Percentiles rank a stretch among this genome's conserved stretches.
phyloP scores from a whole-genome alignment of 2,797 vertebrate species.

The Lindbergichthys nudifrons region DNA sequence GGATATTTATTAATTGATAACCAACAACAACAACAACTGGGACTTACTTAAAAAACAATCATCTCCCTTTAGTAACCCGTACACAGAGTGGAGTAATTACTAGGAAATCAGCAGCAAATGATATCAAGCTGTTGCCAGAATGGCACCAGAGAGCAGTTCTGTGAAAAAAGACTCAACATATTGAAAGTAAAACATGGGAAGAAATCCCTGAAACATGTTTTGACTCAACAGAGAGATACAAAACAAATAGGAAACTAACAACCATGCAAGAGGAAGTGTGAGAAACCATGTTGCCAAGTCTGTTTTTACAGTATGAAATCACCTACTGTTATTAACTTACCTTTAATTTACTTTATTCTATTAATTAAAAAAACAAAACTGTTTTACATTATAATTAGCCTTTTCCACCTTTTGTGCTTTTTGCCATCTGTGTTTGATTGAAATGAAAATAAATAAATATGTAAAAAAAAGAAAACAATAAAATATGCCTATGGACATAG shows the following conservation, averaged over 20 bases:
- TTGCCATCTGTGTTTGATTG: no score
- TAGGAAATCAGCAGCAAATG: slow-evolving; percentile 9
- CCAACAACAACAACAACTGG: background rate
- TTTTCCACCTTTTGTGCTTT: no score
- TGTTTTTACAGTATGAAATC: no score
- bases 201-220: background rate
- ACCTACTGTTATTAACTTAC: background rate
- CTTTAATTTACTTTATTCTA: background rate
- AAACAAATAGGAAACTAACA: background rate
- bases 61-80: background rate
- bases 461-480: background rate
- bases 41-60: background rate
- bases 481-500: background rate
- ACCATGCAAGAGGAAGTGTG: background rate
- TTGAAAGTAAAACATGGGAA: background rate
- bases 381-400: no score
- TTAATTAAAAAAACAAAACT: background rate
- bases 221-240: background rate
- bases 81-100: background rate
- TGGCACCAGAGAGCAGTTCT: background rate
- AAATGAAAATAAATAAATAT: background rate
- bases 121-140: background rate
- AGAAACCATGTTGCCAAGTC: background rate
- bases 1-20: background rate
- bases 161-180: background rate